phyloP scores from a whole-genome alignment of 2,888 invertebrate genomes.

The Hypomecis atomaria region DNA sequence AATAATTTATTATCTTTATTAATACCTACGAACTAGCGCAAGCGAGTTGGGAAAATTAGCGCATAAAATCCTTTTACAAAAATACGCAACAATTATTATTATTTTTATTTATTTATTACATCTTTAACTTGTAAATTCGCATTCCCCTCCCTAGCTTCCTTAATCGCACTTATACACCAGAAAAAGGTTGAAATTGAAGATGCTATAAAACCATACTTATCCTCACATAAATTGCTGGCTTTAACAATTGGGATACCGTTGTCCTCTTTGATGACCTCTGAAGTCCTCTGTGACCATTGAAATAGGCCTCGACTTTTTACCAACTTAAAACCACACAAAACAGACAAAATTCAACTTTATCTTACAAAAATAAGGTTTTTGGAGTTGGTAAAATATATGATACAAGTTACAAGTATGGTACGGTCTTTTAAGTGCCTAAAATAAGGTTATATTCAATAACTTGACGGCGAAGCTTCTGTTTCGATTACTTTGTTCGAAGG shows the following conservation, averaged over 20 bases:
- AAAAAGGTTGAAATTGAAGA: slow-evolving; percentile 53
- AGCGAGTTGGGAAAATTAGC: too few species aligned
- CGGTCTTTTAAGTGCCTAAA: slow-evolving; percentile 28
- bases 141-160: slow-evolving; percentile 46
- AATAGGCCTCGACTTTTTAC: slow-evolving; percentile 27
- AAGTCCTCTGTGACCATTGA: slow-evolving; percentile 48
- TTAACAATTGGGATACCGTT: slow-evolving; percentile 58
- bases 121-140: background rate
- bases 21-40: too few species aligned
- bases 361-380: background rate
- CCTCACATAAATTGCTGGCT: slow-evolving; percentile 61
- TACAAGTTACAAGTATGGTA: slow-evolving; percentile 27
- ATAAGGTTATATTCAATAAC: slow-evolving; percentile 35
- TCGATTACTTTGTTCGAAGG: slow-evolving; percentile 19
- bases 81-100: too few species aligned
- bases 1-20: too few species aligned
- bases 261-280: slow-evolving; percentile 55
- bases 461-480: slow-evolving; percentile 23
- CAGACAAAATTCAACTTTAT: slow-evolving; percentile 3
- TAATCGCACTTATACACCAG: slow-evolving; percentile 27
- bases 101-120: too few species aligned
- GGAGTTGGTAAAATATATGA: slow-evolving; percentile 1
- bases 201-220: slow-evolving; percentile 59
- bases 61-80: too few species aligned
- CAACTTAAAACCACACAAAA: slow-evolving; percentile 7